Conservation (phyloP, 2,888 invertebrate species). For the Pegoplata infirma region DNA sequence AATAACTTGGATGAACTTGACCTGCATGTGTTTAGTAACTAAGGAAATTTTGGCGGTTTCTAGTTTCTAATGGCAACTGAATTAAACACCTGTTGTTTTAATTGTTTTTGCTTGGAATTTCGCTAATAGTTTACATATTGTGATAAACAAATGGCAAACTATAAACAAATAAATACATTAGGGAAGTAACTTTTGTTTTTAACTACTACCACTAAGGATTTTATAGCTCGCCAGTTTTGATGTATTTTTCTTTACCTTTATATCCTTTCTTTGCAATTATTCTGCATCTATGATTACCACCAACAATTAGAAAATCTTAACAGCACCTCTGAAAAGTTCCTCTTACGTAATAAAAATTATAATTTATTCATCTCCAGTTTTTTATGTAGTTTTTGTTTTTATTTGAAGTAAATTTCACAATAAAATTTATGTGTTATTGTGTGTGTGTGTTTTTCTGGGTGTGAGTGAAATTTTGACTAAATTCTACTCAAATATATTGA, state of each 20-base stretch:
- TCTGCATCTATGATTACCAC: too few relatives aligned
- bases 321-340: too few relatives aligned
- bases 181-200: too few relatives aligned
- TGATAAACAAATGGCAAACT: too few relatives aligned
- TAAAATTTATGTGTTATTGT: constrained; percentile 9
- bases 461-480: neutral
- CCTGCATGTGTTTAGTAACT: constrained; percentile 34
- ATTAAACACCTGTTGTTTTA: neutral
- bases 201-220: too few relatives aligned
- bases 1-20: constrained; percentile 36
- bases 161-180: too few relatives aligned
- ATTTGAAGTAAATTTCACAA: constrained; percentile 25
- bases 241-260: neutral
- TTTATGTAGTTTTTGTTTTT: constrained; percentile 3
- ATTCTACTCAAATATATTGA: constrained; percentile 7
- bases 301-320: too few relatives aligned
- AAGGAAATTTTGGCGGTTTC: constrained; percentile 4
- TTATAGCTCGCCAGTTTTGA: too few relatives aligned
- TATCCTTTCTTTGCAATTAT: too few relatives aligned
- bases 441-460: neutral
- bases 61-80: neutral
- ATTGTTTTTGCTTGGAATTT: neutral
- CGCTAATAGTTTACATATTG: too few relatives aligned
- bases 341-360: too few relatives aligned
- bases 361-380: too few relatives aligned